phyloP scores from a whole-genome alignment of 2,888 invertebrate species.

The Xestia rhomboidea region DNA sequence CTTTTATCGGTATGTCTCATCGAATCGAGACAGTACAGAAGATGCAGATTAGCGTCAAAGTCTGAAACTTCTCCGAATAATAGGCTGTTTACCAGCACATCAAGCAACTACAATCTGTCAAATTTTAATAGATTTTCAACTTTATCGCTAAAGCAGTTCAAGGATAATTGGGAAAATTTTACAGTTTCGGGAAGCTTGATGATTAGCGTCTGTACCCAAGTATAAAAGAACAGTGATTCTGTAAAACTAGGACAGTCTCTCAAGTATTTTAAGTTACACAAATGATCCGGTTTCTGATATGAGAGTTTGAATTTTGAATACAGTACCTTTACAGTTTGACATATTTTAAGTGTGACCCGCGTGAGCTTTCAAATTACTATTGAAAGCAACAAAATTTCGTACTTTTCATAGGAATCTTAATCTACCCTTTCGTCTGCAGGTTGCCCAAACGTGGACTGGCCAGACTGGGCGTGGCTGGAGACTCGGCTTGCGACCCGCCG shows the following conservation, averaged over 20 bases:
- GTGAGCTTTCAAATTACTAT: not conserved
- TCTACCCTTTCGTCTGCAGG: constrained; percentile 83
- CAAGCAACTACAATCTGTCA: no score
- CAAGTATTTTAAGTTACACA: no score
- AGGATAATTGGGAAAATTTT: no score
- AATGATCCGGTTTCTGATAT: no score
- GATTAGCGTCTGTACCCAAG: not conserved
- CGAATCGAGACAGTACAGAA: not conserved
- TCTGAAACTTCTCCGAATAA: not conserved
- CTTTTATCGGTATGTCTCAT: not conserved
- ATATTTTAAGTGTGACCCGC: not conserved
- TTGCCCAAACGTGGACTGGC: constrained; percentile 95
- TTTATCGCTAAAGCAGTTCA: no score
- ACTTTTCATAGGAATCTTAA: not conserved
- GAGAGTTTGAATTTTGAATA: not conserved
- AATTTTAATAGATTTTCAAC: no score
- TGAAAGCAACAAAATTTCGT: not conserved
- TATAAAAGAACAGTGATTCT: not conserved
- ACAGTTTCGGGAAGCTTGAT: no score
- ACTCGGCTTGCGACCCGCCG: constrained; percentile 91
- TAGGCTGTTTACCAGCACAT: not conserved
- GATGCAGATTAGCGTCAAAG: not conserved
- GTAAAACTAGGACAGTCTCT: not conserved
- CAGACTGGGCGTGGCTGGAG: constrained; percentile 92
- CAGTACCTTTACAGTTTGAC: not conserved